phyloP scores from a whole-genome alignment of 2,113 vertebrate species.

The Chlamydotis undulata region DNA sequence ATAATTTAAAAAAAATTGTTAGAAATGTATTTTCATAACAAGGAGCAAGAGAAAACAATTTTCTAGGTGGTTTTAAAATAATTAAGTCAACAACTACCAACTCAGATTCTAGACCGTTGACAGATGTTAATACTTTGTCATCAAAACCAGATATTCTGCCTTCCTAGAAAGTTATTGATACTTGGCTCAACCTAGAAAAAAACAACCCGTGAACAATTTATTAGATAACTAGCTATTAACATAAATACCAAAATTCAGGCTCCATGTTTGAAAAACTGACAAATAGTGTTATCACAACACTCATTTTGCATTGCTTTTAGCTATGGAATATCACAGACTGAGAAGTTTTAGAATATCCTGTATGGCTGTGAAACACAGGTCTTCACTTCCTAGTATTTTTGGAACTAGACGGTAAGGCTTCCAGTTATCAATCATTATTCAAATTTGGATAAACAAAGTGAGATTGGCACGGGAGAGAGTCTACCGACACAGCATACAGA shows the following conservation, averaged over 20 bases:
- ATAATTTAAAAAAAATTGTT: not conserved
- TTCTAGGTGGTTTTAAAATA: not conserved
- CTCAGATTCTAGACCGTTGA: not conserved
- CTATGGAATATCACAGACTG: not conserved
- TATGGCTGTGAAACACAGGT: not conserved
- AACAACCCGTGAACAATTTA: not conserved
- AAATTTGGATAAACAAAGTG: not conserved
- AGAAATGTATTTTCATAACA: conserved; percentile 2
- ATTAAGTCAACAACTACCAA: conserved; percentile 2
- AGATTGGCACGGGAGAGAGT: not conserved
- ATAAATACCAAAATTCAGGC: not conserved
- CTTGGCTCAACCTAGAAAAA: not conserved
- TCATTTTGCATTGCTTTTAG: not conserved
- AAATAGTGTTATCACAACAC: not conserved
- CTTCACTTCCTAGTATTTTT: not conserved
- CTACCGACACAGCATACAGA: not conserved
- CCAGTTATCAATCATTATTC: not conserved
- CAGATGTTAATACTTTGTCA: not conserved
- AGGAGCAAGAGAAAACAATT: not conserved
- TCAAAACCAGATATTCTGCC: not conserved
- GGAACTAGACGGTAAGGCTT: not conserved
- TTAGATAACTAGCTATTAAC: not conserved
- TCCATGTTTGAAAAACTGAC: not conserved
- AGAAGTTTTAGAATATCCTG: not conserved
- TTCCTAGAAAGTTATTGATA: not conserved